Evolutionary conservation across 2,113 vertebrate species (phyloP).

Genomic region (Archocentrus centrarchus): DNA sequence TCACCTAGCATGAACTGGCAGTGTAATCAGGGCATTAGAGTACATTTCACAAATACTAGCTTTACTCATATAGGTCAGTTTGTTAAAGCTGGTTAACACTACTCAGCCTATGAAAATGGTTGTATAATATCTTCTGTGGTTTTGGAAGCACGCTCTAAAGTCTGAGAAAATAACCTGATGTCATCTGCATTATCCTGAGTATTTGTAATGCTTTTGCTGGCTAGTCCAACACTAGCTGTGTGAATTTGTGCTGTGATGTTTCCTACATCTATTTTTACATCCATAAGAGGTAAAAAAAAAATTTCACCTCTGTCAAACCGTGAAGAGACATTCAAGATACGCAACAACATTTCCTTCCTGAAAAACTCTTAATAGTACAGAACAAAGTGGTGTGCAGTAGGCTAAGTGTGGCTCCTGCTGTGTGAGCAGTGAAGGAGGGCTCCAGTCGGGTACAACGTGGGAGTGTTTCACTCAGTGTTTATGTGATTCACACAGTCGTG

Average conservation of each 20-base stretch:
- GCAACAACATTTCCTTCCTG: neutral
- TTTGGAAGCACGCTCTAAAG: neutral
- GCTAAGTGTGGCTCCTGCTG: slow-evolving; percentile 17
- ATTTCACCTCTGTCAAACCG: neutral
- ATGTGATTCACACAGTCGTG: slow-evolving; percentile 66
- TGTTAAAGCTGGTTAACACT: neutral
- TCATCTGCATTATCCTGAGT: neutral
- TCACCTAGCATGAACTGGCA: neutral
- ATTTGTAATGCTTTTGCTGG: neutral
- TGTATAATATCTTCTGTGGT: neutral
- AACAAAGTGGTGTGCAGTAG: neutral
- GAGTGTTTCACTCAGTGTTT: slow-evolving; percentile 59
- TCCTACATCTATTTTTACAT: too few relatives aligned
- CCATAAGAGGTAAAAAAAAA: neutral
- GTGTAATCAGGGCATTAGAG: neutral
- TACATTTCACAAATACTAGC: neutral
- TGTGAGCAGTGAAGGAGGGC: slow-evolving; percentile 1
- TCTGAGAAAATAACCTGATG: neutral
- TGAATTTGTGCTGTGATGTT: neutral
- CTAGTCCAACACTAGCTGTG: neutral
- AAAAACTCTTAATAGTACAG: neutral
- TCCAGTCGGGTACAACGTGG: slow-evolving; percentile 4
- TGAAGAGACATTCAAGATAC: neutral
- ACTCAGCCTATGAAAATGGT: neutral
- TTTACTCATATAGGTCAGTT: neutral